A percentile compares a stretch with the other conserved stretches of the same genome.
Conservation (phyloP, 92 coral and sea anemone species). For the Zoanthus sansibaricus region DNA sequence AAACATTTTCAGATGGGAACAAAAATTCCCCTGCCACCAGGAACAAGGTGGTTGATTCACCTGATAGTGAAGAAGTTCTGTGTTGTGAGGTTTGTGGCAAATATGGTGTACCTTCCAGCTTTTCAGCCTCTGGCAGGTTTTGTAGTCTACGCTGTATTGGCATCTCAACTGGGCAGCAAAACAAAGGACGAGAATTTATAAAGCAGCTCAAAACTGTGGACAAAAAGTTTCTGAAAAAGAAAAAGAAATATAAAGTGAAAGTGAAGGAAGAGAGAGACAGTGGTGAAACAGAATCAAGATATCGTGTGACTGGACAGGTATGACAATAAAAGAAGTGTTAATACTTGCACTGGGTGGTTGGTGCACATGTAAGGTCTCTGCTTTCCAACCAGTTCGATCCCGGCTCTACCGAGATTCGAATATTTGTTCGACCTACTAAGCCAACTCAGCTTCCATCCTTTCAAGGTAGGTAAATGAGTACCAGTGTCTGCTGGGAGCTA, state of each 20-base stretch:
- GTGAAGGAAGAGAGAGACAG: slow-evolving; percentile 6
- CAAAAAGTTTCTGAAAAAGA: slow-evolving; percentile 80
- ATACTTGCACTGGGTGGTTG: no score
- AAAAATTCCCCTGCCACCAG: slow-evolving; percentile 35
- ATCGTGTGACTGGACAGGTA: slow-evolving; percentile 11
- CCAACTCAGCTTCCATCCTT: no score
- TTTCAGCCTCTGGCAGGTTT: slow-evolving; percentile 86
- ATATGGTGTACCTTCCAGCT: slow-evolving; percentile 75
- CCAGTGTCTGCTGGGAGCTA: no score
- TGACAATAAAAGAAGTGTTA: no score
- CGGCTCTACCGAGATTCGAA: no score
- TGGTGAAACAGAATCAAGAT: slow-evolving; percentile 9
- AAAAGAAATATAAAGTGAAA: slow-evolving; percentile 70
- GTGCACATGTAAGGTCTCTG: no score
- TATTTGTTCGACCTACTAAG: no score
- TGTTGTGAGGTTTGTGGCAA: slow-evolving; percentile 91
- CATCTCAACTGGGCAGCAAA: no score
- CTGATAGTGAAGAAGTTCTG: slow-evolving; percentile 68
- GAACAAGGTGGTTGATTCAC: slow-evolving; percentile 23
- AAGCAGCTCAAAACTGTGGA: slow-evolving; percentile 76
- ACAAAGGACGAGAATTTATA: no score
- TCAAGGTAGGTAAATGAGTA: no score
- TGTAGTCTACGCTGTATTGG: slow-evolving; percentile 84
- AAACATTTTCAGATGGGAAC: not conserved
- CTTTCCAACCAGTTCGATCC: no score